These are phyloP conservation scores for Ectemnius lituratus DNA, from an alignment of 2,888 invertebrate species.

Conservation along the genomic window DNA sequence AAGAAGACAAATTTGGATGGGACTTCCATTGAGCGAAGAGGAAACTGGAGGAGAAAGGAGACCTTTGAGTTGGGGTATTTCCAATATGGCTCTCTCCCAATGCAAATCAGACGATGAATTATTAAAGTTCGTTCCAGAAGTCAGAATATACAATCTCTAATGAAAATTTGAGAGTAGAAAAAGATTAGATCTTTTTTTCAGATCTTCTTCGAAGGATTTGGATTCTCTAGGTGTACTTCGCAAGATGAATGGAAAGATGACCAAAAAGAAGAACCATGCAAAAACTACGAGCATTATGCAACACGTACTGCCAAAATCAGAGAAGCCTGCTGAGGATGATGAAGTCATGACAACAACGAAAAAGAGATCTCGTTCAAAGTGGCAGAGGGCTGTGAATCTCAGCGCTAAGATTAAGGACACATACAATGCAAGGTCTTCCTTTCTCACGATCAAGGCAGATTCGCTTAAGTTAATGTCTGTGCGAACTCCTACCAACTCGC, in stretches of 20 bases:
- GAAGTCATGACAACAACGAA: slow-evolving; percentile 61
- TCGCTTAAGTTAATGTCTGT: slow-evolving; percentile 63
- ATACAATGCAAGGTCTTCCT: slow-evolving; percentile 27
- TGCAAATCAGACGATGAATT: slow-evolving; percentile 81
- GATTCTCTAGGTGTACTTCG: background rate
- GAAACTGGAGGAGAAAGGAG: slow-evolving; percentile 52
- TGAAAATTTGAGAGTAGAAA: background rate
- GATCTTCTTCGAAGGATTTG: background rate
- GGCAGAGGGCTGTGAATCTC: slow-evolving; percentile 62
- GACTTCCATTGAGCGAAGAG: slow-evolving; percentile 79
- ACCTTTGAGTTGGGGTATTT: slow-evolving; percentile 85
- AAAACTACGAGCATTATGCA: slow-evolving; percentile 18
- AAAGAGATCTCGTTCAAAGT: slow-evolving; percentile 64
- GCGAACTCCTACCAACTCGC: slow-evolving; percentile 51
- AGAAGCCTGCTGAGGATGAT: slow-evolving; percentile 26
- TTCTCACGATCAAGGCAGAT: slow-evolving; percentile 62
- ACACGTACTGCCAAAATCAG: slow-evolving; percentile 14
- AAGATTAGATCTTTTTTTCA: background rate
- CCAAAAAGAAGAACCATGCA: slow-evolving; percentile 43
- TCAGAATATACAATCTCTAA: background rate
- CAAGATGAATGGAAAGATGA: background rate
- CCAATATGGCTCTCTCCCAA: slow-evolving; percentile 80
- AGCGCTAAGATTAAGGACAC: slow-evolving; percentile 49
- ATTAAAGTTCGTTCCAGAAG: slow-evolving; percentile 77
- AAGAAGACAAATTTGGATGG: slow-evolving; percentile 88